Base-by-base conservation (phyloP, 1,140 invertebrate species). In the Liolophura sinensis region DNA sequence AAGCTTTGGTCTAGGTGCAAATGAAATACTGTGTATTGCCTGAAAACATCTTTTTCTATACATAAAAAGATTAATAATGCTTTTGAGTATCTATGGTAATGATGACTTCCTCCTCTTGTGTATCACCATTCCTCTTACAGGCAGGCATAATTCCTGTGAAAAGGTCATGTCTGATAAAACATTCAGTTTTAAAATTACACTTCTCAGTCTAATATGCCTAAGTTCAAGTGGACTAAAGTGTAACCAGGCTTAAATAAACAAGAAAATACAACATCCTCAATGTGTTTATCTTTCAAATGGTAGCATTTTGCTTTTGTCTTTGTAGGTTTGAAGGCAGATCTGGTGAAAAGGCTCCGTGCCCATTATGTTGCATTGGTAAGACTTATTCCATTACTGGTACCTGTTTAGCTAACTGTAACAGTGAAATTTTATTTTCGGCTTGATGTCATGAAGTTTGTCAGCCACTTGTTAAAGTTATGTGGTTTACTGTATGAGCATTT, bases 241-340 rank as follows among this genome's bases (percentile, higher is more conserved):
- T 1, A 24, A 18, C 5, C 25, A 22, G 18, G 15, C 51, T 48
- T n/a, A 16, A 9, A 11, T 6, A 25, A n/a, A 56, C 9, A 18
- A 15, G 25, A 40, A 46, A 24, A 20, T 64, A 56, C 25, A 64
- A 56, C 12, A 15, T 27, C 54, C 5, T 24, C 4, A 57, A n/a
- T 54, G 7, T 51, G 18, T 51, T 1, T 51, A 50, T 62, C 61
- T 40, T 3, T 40, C 31, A 40, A 3, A 40, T 40, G 31, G 9
- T 40, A 40, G 9, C 31, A 40, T 67, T 48, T 20, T 25, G 11
- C 25, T 70, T 67, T 62, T 63, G 20, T 68, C 55, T n/a, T 70
- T 73, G 55, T 62, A 78, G 77, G 77, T 16, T 68, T 76, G 47
- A 78, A 78, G 65, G 75, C 73, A 51, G 75, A 75, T 68, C 68